A percentile compares a stretch with the other conserved stretches of the same genome.
phyloP scores from a whole-genome alignment of 2,888 invertebrate genomes.

The Netelia virgata region DNA sequence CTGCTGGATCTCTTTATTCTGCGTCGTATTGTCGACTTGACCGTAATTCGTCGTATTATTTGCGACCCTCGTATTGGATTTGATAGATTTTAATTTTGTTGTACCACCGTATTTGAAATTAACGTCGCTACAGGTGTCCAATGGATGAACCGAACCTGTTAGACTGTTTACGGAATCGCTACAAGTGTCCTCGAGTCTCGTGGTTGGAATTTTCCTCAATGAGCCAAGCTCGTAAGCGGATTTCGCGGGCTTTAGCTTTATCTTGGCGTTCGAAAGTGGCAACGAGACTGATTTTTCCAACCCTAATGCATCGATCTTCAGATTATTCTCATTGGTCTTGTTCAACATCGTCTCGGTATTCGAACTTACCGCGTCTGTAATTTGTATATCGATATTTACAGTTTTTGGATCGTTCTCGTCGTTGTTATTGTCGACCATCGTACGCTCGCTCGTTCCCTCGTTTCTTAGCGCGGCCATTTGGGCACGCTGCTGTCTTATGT shows the following conservation, averaged over 20 bases:
- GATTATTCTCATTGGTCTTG: conserved; percentile 72
- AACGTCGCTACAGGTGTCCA: conserved; percentile 91
- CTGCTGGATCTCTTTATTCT: conserved; percentile 76
- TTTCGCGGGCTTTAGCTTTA: conserved; percentile 81
- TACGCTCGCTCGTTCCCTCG: conserved; percentile 70
- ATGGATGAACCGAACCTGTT: conserved; percentile 87
- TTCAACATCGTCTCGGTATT: conserved; percentile 66
- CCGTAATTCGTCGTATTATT: conserved; percentile 73
- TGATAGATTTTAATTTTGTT: conserved; percentile 91
- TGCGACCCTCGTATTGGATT: conserved; percentile 84
- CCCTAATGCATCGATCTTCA: conserved; percentile 75
- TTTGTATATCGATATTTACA: conserved; percentile 83
- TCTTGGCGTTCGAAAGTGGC: conserved; percentile 79
- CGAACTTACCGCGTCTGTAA: conserved; percentile 80
- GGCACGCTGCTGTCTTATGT: conserved; percentile 88
- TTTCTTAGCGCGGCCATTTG: conserved; percentile 85
- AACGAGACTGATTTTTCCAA: conserved; percentile 82
- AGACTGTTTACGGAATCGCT: conserved; percentile 85
- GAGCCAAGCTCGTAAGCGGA: conserved; percentile 83
- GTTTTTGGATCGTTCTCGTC: conserved; percentile 83
- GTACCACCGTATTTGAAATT: conserved; percentile 93
- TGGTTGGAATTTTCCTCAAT: conserved; percentile 83
- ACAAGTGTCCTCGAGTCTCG: conserved; percentile 83
- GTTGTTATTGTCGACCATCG: conserved; percentile 68
- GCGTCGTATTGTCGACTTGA: conserved; percentile 72